Evolutionary conservation across 2,797 vertebrate species (phyloP).

Genomic region (Coendou prehensilis): DNA sequence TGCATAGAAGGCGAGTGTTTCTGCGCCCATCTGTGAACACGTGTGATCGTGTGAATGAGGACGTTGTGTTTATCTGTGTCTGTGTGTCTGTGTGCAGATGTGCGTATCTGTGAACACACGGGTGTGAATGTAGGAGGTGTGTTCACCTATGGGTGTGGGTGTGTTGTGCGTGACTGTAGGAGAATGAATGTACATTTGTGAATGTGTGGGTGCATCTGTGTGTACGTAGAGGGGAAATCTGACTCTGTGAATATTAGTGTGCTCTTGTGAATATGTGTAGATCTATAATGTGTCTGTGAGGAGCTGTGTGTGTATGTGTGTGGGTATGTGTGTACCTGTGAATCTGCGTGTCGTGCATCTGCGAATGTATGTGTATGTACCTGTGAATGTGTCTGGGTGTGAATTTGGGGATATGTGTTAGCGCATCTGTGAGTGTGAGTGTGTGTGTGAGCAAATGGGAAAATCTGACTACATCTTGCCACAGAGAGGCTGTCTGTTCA

Average conservation of each 20-base stretch:
- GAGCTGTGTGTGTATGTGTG: too few species aligned
- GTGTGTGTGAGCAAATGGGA: background rate
- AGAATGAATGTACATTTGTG: background rate
- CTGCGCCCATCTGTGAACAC: background rate
- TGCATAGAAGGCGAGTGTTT: background rate
- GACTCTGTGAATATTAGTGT: background rate
- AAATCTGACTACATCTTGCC: background rate
- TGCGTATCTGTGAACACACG: background rate
- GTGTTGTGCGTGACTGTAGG: too few species aligned
- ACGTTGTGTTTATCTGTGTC: background rate
- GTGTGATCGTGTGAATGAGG: background rate
- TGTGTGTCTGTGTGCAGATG: background rate
- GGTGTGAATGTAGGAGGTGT: background rate
- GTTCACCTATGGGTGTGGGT: background rate
- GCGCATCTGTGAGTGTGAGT: too few species aligned
- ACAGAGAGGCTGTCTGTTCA: background rate
- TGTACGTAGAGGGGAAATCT: background rate
- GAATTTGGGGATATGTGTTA: background rate
- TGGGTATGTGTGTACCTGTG: background rate
- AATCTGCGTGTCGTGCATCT: background rate
- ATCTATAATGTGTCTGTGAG: background rate
- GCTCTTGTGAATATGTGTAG: background rate
- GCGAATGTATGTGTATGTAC: background rate
- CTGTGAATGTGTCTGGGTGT: background rate
- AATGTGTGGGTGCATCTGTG: background rate